These are phyloP conservation scores for Trichomycterus rosablanca DNA, from an alignment of 2,113 vertebrate genomes.

Conservation along the genomic window DNA sequence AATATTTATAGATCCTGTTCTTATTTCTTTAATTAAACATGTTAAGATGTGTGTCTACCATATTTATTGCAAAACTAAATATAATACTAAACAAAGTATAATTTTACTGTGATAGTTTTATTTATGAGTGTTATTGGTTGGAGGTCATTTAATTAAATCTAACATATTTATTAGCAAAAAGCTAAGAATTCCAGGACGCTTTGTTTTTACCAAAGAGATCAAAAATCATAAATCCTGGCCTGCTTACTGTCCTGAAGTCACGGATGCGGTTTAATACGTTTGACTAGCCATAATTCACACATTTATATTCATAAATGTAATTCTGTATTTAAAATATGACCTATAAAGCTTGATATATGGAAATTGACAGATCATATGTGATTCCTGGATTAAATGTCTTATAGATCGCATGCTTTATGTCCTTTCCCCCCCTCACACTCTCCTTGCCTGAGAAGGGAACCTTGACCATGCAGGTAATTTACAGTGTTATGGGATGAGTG, in stretches of 20 bases:
- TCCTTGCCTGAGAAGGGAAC: conserved; percentile 60
- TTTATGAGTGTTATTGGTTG: no score
- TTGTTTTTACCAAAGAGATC: conserved; percentile 52
- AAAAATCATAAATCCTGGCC: conserved; percentile 63
- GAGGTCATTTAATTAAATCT: conserved; percentile 2
- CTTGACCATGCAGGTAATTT: conserved; percentile 74
- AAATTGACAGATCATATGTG: conserved; percentile 74
- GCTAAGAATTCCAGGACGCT: conserved; percentile 43
- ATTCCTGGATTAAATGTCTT: conserved; percentile 72
- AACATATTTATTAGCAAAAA: conserved; percentile 37
- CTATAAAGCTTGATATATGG: conserved; percentile 71
- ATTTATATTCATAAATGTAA: conserved; percentile 69
- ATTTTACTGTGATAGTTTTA: no score
- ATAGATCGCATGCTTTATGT: conserved; percentile 68
- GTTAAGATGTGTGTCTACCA: no score
- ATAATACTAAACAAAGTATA: no score
- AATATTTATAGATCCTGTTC: no score
- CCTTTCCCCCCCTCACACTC: conserved; percentile 10
- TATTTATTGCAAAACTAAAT: no score
- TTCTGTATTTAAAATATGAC: conserved; percentile 74
- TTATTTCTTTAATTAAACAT: no score
- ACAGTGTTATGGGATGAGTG: conserved; percentile 74
- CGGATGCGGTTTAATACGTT: conserved; percentile 61
- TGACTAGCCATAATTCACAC: conserved; percentile 62
- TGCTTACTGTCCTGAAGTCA: conserved; percentile 56